Evolutionary conservation across 2,113 vertebrate genomes (phyloP).

Genomic region (Dasyurus viverrinus): DNA sequence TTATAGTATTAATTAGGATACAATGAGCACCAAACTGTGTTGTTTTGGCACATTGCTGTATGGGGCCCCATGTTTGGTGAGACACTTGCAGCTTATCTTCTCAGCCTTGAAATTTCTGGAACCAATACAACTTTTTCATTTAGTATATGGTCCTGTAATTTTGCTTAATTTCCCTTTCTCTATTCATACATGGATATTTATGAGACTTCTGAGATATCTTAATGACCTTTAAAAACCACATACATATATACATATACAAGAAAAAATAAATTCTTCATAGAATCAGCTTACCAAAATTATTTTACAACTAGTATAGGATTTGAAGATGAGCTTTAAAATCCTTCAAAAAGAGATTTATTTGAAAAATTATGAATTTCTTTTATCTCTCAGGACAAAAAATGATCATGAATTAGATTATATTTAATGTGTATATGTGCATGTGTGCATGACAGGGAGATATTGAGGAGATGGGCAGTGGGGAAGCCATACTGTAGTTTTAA

Average conservation of each 20-base stretch:
- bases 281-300: conserved; percentile 27
- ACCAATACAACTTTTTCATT: conserved; percentile 68
- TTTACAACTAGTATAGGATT: conserved; percentile 12
- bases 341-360: not conserved
- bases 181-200: not conserved
- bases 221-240: not conserved
- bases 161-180: not conserved
- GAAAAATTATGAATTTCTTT: not conserved
- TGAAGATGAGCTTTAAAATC: conserved; percentile 1
- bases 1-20: conserved; percentile 90
- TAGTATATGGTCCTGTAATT: conserved; percentile 6
- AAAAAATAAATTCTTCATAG: not conserved
- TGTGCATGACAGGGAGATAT: not conserved
- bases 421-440: not conserved
- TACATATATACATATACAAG: conserved; percentile 4
- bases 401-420: not conserved
- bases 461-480: not conserved
- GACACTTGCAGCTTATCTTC: conserved; percentile 77
- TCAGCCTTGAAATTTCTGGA: conserved; percentile 76
- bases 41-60: conserved; percentile 86
- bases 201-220: conserved; percentile 30
- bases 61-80: conserved; percentile 81
- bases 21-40: conserved; percentile 87
- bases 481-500: not conserved
- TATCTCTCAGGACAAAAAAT: not conserved